These are phyloP conservation scores for Ictalurus punctatus DNA, from an alignment of 2,113 vertebrate genomes.

Conservation along the genomic window DNA sequence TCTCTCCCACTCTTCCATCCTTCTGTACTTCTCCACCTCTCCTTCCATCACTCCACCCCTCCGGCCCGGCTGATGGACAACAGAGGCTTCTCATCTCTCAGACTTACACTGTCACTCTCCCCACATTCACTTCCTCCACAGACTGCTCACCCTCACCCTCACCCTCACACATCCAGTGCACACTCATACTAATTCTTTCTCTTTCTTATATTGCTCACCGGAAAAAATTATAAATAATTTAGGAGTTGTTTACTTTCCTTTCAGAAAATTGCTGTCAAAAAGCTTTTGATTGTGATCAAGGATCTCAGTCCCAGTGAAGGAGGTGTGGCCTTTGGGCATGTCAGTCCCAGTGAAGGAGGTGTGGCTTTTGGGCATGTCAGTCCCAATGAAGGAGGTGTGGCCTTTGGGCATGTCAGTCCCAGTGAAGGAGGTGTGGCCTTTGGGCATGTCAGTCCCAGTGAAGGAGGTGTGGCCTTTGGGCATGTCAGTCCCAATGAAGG, in stretches of 20 bases:
- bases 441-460: not conserved
- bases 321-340: not conserved
- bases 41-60: slow-evolving; percentile 26
- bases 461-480: not conserved
- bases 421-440: not conserved
- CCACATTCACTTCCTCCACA: slow-evolving; percentile 28
- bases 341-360: not conserved
- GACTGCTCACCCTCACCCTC: too few relatives aligned
- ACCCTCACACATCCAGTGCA: not conserved
- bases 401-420: not conserved
- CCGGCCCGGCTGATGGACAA: slow-evolving; percentile 26
- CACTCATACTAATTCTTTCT: not conserved
- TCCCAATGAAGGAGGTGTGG: not conserved
- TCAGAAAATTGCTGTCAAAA: not conserved
- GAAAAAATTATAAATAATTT: not conserved
- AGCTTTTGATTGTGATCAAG: not conserved
- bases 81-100: slow-evolving; percentile 46
- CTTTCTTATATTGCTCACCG: not conserved
- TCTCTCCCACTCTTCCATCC: slow-evolving; percentile 8
- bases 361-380: not conserved
- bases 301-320: not conserved
- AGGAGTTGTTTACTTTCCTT: not conserved
- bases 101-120: slow-evolving; percentile 28
- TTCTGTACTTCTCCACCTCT: not conserved
- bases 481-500: not conserved